phyloP scores from a whole-genome alignment of 2,797 vertebrate genomes.

The Lateolabrax maculatus region DNA sequence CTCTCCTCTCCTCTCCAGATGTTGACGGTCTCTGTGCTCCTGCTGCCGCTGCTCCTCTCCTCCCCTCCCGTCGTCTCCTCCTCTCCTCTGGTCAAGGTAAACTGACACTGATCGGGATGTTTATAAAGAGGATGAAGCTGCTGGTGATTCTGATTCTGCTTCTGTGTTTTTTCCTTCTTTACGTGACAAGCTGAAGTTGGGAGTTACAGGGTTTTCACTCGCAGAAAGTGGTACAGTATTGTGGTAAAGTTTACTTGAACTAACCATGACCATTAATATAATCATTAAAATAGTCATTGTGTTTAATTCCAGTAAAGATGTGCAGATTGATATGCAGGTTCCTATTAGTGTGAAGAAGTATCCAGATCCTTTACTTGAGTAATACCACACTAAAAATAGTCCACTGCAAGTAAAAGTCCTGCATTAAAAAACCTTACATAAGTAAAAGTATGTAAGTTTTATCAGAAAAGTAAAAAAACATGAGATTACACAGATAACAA shows the following conservation, averaged over 20 bases:
- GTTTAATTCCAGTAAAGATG: background rate
- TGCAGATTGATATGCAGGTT: background rate
- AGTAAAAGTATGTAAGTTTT: background rate
- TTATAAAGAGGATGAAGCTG: too few relatives aligned
- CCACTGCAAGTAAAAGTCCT: background rate
- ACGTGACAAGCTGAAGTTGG: background rate
- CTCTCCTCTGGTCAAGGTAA: constrained; percentile 61
- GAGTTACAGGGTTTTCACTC: background rate
- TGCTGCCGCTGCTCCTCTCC: background rate
- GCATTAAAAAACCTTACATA: background rate
- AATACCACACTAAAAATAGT: background rate
- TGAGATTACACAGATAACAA: background rate
- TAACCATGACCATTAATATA: background rate
- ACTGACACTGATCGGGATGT: background rate
- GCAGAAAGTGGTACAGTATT: too few relatives aligned
- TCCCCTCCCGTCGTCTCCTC: background rate
- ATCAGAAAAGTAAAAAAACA: background rate
- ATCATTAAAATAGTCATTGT: too few relatives aligned
- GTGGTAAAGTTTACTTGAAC: too few relatives aligned
- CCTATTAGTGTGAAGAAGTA: too few relatives aligned
- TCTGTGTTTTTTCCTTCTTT: background rate
- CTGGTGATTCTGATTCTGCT: too few relatives aligned
- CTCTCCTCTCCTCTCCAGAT: background rate
- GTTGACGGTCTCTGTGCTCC: too few relatives aligned
- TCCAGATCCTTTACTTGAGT: background rate